A percentile compares a stretch with the other conserved stretches of the same genome.
Evolutionary conservation across 2,888 invertebrate species (phyloP).

Genomic region (Gymnosoma rotundatum): DNA sequence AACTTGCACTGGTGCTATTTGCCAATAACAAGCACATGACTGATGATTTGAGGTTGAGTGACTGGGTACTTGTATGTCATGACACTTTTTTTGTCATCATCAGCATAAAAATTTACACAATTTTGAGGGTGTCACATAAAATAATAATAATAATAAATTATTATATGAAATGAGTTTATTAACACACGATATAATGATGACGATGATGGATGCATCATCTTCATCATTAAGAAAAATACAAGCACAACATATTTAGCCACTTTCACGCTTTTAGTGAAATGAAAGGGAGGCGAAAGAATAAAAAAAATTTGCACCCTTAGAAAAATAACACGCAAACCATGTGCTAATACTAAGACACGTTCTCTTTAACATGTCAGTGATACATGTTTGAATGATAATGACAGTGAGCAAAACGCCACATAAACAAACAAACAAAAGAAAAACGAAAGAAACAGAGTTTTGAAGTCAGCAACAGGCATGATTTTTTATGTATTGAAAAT

Average conservation of each 20-base stretch:
- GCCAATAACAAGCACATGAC: constrained; percentile 30
- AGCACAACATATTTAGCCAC: constrained; percentile 55
- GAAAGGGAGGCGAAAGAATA: constrained; percentile 21
- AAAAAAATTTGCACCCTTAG: constrained; percentile 41
- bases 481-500: background rate
- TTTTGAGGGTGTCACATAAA: constrained; percentile 37
- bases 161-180: constrained; percentile 56
- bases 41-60: constrained; percentile 20
- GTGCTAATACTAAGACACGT: constrained; percentile 34
- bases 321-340: constrained; percentile 55
- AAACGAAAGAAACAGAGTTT: background rate
- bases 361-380: constrained; percentile 45
- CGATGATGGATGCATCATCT: constrained; percentile 40
- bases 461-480: constrained; percentile 41
- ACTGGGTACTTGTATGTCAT: constrained; percentile 20
- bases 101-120: constrained; percentile 28
- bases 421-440: background rate
- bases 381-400: constrained; percentile 61
- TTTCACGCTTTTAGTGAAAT: constrained; percentile 57
- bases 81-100: constrained; percentile 27
- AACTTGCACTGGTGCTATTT: constrained; percentile 15
- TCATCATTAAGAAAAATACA: background rate
- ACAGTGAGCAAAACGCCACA: constrained; percentile 43
- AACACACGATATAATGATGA: constrained; percentile 33
- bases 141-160: constrained; percentile 52